Evolutionary conservation across 2,797 vertebrate species (phyloP), one percentile per base, ranked within the genome.

Genomic region (Acrossocheilus fasciatus): DNA sequence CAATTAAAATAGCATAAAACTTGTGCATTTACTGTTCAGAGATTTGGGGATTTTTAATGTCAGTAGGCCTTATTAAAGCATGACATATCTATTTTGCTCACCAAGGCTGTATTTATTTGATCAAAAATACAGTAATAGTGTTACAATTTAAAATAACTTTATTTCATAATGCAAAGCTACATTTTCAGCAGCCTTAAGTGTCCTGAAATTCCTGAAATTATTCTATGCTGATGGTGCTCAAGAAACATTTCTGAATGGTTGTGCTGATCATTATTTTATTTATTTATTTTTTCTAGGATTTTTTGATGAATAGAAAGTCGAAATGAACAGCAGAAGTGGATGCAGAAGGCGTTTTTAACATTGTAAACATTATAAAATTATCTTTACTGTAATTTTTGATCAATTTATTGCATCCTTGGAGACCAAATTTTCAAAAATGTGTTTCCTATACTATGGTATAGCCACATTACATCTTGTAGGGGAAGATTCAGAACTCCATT

Each of bases 401-500:
- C 9, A 54, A 30, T 74, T 30, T 30, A 47, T 74, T 74, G 43
- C 15, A 0, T 74, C 43, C n/a, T 23, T 54, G 74, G 17, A 36
- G 34, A 36, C 18, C 20, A 76, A 23, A 36, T 36, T 23, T 20
- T 6, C 2, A 6, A 6, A 52, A 12, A 23, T 23, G 3, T 76
- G 18, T 54, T 15, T 39, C 7, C 20, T 41, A 15, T 54, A 2
- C 10, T 2, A 54, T 23, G n/a, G 12, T 52, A 12, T 20, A 81
- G 62, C 62, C 59, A 47, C 5, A 47, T 41, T 47, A 47, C 62
- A 30, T 74, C 6, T 64, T 26, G 14, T 26, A 20, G 57, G 14
- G 15, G 36, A 59, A 7, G 59, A 41, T 54, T 77, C 78, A 43
- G 83, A 72, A 59, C 52, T 62, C 74, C 87, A 82, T 30, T 77